These are phyloP conservation scores for Cygnus olor DNA, from an alignment of 2,797 vertebrate genomes.

Conservation along the genomic window DNA sequence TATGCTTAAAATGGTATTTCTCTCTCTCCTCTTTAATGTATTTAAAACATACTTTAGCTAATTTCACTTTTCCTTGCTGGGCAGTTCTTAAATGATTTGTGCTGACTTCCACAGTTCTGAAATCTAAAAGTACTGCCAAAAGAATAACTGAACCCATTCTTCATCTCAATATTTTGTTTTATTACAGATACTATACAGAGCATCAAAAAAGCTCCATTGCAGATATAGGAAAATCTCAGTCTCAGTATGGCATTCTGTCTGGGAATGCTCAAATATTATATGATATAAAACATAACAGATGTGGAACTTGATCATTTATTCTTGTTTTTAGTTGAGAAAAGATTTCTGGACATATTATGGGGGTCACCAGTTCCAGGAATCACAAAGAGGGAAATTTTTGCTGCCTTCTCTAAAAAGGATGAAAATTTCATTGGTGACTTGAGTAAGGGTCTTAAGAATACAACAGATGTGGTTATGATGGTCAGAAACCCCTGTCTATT, in stretches of 20 bases:
- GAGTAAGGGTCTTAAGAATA: background rate
- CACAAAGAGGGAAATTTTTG: background rate
- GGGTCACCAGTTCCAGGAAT: background rate
- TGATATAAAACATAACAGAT: background rate
- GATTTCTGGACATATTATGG: background rate
- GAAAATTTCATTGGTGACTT: background rate
- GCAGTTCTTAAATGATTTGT: conserved; percentile 50
- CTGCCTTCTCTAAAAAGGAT: background rate
- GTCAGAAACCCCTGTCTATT: background rate
- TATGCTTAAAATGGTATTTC: background rate
- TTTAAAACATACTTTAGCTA: conserved; percentile 18
- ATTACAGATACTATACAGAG: conserved; percentile 6
- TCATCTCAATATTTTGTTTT: conserved; percentile 53
- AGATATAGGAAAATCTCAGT: conserved; percentile 3
- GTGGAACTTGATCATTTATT: background rate
- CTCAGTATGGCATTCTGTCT: background rate
- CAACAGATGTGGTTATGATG: background rate
- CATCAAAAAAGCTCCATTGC: background rate
- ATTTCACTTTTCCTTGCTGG: conserved; percentile 50
- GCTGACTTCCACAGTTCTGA: background rate
- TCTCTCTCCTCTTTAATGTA: background rate
- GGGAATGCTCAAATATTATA: background rate
- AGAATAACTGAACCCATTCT: conserved; percentile 31
- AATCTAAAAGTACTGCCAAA: conserved; percentile 17
- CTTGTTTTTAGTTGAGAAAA: background rate